phyloP scores from a whole-genome alignment of 2,888 invertebrate species.

The Noctua pronuba region DNA sequence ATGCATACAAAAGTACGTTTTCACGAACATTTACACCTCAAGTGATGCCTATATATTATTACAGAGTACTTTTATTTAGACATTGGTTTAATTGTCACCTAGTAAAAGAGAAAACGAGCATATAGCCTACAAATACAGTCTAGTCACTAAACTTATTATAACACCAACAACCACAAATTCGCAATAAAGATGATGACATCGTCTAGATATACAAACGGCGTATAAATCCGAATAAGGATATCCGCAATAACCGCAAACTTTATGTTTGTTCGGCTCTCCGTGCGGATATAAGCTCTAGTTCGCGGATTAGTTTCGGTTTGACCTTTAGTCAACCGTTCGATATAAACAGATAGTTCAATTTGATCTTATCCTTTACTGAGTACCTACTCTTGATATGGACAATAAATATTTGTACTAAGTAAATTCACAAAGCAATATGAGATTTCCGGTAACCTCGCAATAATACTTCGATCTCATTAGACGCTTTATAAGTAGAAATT shows the following conservation, averaged over 20 bases:
- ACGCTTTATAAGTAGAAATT: not conserved
- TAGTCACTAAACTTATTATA: not conserved
- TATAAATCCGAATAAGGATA: slow-evolving; percentile 48
- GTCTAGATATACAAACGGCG: slow-evolving; percentile 19
- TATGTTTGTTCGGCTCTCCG: slow-evolving; percentile 50
- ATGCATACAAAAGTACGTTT: not conserved
- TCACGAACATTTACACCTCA: not conserved
- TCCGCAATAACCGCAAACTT: slow-evolving; percentile 55
- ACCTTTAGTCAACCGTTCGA: slow-evolving; percentile 33
- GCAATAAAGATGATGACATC: slow-evolving; percentile 25
- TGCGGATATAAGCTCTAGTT: slow-evolving; percentile 56
- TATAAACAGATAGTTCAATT: slow-evolving; percentile 27
- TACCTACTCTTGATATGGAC: not conserved
- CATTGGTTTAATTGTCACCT: not conserved
- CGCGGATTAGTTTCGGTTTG: slow-evolving; percentile 55
- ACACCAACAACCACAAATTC: not conserved
- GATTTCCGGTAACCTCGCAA: not conserved
- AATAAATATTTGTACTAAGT: not conserved
- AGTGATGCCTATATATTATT: not conserved
- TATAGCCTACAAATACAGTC: too few relatives aligned
- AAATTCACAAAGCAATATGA: not conserved
- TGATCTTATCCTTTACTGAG: slow-evolving; percentile 10
- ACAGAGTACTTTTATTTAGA: not conserved
- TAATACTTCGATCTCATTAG: not conserved
- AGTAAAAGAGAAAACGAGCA: not conserved